Conservation (phyloP, 2,888 invertebrate species). For the Exocentrus adspersus region DNA sequence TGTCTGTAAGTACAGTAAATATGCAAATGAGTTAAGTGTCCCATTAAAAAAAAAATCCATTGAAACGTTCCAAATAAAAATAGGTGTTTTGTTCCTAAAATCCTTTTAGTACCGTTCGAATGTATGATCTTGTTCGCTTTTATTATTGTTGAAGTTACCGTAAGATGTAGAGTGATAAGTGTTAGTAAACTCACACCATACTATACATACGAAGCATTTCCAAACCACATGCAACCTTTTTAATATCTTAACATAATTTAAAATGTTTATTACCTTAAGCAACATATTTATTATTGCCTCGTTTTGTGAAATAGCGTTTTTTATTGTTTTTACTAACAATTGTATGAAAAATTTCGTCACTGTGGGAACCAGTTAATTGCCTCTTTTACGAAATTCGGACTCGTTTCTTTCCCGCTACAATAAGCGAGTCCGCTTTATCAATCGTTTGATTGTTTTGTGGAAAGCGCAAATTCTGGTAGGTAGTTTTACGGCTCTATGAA, state of each 20-base stretch:
- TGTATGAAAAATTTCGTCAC: slow-evolving; percentile 47
- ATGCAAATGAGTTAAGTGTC: too few relatives aligned
- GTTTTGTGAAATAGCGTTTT: slow-evolving; percentile 47
- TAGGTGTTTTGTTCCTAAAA: too few relatives aligned
- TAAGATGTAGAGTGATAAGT: slow-evolving; percentile 4
- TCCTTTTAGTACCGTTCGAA: slow-evolving; percentile 20
- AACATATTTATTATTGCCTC: slow-evolving; percentile 46
- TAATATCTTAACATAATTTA: slow-evolving; percentile 37
- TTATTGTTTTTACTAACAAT: slow-evolving; percentile 51
- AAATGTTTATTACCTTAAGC: slow-evolving; percentile 37
- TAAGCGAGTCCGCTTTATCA: slow-evolving; percentile 28
- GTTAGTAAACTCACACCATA: neutral
- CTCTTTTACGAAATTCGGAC: slow-evolving; percentile 41
- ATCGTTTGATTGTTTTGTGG: slow-evolving; percentile 1
- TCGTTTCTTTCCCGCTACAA: slow-evolving; percentile 35
- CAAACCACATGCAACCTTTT: slow-evolving; percentile 16
- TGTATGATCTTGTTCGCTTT: slow-evolving; percentile 10
- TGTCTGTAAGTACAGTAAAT: too few relatives aligned
- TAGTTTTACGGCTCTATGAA: slow-evolving; percentile 11
- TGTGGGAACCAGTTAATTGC: slow-evolving; percentile 46
- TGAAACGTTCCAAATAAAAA: too few relatives aligned
- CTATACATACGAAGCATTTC: slow-evolving; percentile 8
- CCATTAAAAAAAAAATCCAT: too few relatives aligned
- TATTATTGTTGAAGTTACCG: neutral
- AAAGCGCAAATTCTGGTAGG: slow-evolving; percentile 3